Conservation (phyloP, 2,797 vertebrate genomes). For the Sebastes ruberrimus region DNA sequence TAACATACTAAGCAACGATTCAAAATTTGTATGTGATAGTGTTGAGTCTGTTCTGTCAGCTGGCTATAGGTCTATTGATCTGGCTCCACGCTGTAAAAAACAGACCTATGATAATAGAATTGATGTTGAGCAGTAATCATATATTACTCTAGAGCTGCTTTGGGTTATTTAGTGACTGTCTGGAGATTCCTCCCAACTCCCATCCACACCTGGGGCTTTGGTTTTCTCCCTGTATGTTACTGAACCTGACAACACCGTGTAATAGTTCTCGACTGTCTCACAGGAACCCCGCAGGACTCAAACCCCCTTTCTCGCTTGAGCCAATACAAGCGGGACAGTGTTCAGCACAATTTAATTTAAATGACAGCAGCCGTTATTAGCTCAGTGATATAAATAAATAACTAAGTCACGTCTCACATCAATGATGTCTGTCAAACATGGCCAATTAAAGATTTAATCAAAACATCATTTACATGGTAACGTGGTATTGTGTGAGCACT, state of each 20-base stretch:
- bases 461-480: conserved; percentile 13
- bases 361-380: conserved; percentile 19
- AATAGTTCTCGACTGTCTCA: neutral
- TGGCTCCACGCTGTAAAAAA: neutral
- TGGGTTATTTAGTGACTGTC: conserved; percentile 13
- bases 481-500: neutral
- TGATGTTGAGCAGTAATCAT: neutral
- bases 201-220: neutral
- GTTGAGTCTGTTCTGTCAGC: neutral
- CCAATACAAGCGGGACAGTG: neutral
- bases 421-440: conserved; percentile 24
- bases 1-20: no score
- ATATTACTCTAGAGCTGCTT: conserved; percentile 1
- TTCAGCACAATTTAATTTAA: conserved; percentile 15
- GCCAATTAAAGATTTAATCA: conserved; percentile 40
- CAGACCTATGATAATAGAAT: conserved; percentile 5
- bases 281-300: neutral
- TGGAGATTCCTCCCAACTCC: neutral
- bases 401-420: neutral
- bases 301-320: neutral
- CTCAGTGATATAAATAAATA: conserved; percentile 9
- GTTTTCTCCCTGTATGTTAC: conserved; percentile 8
- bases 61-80: neutral
- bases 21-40: neutral
- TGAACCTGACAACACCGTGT: conserved; percentile 1